These are phyloP conservation scores for Ophonus ardosiacus DNA, from an alignment of 2,888 invertebrate species.

Conservation along the genomic window DNA sequence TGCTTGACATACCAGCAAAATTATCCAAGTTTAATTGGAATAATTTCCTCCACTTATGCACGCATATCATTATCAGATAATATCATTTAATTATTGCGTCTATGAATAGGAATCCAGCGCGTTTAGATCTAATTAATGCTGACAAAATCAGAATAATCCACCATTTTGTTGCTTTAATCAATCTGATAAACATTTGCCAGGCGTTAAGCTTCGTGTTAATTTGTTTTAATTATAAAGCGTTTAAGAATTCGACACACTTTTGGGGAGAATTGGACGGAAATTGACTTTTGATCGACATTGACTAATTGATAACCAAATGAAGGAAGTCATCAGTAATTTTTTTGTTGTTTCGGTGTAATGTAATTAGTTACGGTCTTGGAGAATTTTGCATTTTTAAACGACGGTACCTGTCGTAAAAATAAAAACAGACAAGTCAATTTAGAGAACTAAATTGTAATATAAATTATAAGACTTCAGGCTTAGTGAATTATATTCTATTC, in stretches of 20 bases:
- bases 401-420: no score
- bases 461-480: no score
- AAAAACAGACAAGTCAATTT: no score
- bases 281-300: background rate
- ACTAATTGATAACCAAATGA: conserved; percentile 1
- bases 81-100: conserved; percentile 35
- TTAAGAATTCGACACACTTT: conserved; percentile 29
- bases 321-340: background rate
- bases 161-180: background rate
- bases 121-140: conserved; percentile 19
- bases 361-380: background rate
- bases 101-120: conserved; percentile 12
- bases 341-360: background rate
- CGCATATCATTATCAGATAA: conserved; percentile 13
- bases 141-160: conserved; percentile 3
- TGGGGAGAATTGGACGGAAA: background rate
- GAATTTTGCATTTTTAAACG: background rate
- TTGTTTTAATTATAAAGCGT: conserved; percentile 32
- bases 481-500: no score
- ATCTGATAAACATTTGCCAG: background rate
- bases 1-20: background rate
- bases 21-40: background rate
- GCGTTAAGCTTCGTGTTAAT: conserved; percentile 10
- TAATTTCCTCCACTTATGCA: background rate
- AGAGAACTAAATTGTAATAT: no score